These are phyloP conservation scores for Oophaga pumilio DNA, from an alignment of 2,113 vertebrate genomes.

Conservation along the genomic window DNA sequence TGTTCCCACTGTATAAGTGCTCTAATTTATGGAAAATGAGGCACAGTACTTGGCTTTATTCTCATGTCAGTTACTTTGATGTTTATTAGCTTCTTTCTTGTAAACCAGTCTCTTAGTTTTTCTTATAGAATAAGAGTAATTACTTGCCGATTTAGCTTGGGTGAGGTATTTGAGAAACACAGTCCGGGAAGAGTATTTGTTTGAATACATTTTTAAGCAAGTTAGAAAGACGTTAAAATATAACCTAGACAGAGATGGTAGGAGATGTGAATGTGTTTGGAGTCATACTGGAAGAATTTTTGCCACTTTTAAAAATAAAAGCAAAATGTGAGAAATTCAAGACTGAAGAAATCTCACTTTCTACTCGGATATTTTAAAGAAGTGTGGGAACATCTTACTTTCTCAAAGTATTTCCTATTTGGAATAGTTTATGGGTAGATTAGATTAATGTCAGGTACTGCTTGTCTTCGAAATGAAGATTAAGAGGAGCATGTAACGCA, in stretches of 20 bases:
- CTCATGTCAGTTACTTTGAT: neutral
- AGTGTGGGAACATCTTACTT: constrained; percentile 25
- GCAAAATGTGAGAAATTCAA: constrained; percentile 49
- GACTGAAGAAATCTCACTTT: constrained; percentile 37
- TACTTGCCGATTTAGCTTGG: neutral
- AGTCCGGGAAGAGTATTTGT: constrained; percentile 4
- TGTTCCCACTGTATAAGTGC: neutral
- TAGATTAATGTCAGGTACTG: neutral
- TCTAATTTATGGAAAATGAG: neutral
- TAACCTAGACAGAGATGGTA: constrained; percentile 21
- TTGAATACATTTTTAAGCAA: neutral
- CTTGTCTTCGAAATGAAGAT: neutral
- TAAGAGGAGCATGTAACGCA: neutral
- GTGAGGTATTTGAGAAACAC: neutral
- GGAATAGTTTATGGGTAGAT: constrained; percentile 30
- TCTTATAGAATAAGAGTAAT: constrained; percentile 4
- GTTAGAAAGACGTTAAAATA: constrained; percentile 5
- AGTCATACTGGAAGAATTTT: constrained; percentile 25
- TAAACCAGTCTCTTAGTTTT: neutral
- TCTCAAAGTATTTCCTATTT: constrained; percentile 43
- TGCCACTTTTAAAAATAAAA: constrained; percentile 46
- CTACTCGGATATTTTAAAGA: constrained; percentile 46
- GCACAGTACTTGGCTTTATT: neutral
- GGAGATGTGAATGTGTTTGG: constrained; percentile 41
- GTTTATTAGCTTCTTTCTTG: neutral